These are phyloP conservation scores for Phodopus roborovskii DNA, from an alignment of 2,113 vertebrate species.

Conservation along the genomic window DNA sequence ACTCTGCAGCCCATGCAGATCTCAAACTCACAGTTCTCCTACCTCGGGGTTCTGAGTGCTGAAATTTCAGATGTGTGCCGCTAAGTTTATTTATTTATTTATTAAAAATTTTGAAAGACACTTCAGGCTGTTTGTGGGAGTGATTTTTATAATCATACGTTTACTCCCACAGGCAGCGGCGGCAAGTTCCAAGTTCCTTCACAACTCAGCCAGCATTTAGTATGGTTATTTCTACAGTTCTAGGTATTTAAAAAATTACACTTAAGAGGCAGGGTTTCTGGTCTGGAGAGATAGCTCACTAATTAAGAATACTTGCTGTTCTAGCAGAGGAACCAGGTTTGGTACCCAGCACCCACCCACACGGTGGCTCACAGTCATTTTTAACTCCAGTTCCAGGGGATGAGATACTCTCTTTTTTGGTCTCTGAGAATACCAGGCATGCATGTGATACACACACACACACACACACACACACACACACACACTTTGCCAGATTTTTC, in stretches of 20 bases:
- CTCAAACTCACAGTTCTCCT: neutral
- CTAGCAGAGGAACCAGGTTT: neutral
- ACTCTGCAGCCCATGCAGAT: neutral
- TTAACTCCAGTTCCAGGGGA: neutral
- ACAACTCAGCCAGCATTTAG: neutral
- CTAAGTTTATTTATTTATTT: neutral
- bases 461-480: neutral
- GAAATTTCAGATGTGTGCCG: neutral
- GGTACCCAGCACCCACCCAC: neutral
- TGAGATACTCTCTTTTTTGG: neutral
- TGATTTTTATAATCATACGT: neutral
- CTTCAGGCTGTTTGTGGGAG: neutral
- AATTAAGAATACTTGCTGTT: neutral
- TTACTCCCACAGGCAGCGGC: neutral
- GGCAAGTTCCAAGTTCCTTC: neutral
- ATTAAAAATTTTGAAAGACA: neutral
- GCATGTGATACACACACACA: neutral
- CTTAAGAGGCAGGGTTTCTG: neutral
- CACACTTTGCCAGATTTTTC: too few relatives aligned
- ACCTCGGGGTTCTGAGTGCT: neutral
- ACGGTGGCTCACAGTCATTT: neutral
- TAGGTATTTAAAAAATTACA: neutral
- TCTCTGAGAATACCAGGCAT: neutral
- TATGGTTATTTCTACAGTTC: neutral
- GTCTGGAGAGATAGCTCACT: neutral